A percentile compares a stretch with the other conserved stretches of the same genome.
phyloP scores from a whole-genome alignment of 2,113 vertebrate species.

The Balaeniceps rex region DNA sequence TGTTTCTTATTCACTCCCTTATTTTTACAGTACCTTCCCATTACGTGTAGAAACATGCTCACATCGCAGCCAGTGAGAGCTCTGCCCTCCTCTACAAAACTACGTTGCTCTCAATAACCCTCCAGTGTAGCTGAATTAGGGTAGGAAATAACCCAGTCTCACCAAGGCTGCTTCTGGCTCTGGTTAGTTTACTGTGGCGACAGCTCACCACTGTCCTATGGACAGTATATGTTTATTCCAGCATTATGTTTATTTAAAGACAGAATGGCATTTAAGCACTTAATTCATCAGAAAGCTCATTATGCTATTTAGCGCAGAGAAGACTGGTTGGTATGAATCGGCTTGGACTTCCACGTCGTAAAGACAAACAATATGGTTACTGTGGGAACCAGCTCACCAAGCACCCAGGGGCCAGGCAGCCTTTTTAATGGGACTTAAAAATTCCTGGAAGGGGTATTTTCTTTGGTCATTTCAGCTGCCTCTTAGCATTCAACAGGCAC shows the following conservation, averaged over 20 bases:
- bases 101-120: fast-evolving
- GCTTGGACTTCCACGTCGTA: background rate
- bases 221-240: background rate
- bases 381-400: slow-evolving; percentile 38
- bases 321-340: background rate
- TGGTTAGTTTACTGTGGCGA: background rate
- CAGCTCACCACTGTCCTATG: background rate
- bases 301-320: background rate
- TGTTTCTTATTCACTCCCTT: background rate
- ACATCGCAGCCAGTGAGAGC: background rate
- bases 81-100: background rate
- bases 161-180: background rate
- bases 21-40: background rate
- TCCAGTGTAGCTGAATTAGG: background rate
- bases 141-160: background rate
- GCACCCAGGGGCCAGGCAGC: background rate
- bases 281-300: background rate
- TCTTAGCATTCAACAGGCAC: background rate
- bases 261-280: background rate
- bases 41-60: background rate
- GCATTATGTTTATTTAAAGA: background rate
- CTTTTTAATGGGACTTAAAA: background rate
- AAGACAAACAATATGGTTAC: slow-evolving; percentile 9
- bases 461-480: background rate
- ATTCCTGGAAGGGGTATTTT: background rate